Base-by-base conservation (phyloP, 2,113 vertebrate species). In the Takifugu bimaculatus region DNA sequence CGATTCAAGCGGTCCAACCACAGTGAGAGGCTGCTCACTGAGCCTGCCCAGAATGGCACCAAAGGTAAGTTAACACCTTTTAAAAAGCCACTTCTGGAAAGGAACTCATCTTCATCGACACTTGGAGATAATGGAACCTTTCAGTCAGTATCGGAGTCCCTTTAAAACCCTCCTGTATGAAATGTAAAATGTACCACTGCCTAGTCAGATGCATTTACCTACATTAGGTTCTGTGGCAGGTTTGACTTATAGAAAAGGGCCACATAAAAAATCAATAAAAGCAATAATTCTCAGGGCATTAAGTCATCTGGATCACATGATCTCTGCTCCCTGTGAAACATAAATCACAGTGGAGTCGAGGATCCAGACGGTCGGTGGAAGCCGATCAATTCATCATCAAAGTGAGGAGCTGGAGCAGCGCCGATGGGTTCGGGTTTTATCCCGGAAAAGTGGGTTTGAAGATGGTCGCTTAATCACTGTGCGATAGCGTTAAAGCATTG, bases 1-100 rank as follows among this genome's bases (percentile, higher is more conserved):
- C 91, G 93, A 25, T 95, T 97, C 81, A 92, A 93, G 71, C 92
- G 93, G n/a, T 91, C 93, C 0, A 94, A 94, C 43, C 96, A 96
- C 69, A 89, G 95, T 0, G 95, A 99, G 65, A 91, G 95, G 32
- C 91, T 99, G 61, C 96, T 99, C 77, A 94, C 94, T 2, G 89
- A 98, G 53, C 92, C 94, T 6, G 13, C 90, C 66, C 92, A 93
- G 78, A 92, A 90, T 1, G 71, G 88, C 52, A 94, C 94, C 86
- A 97, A 96, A 95, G 96, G 97, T 95, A 77, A 9, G 44, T 0
- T 0, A 50, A 35, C 13, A 14, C 45, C 4, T 11, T n/a, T 13
- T 51, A 4, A 9, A 47, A 47, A 47, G 13, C 45, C 45, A 47
- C 13, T 47, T 1, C 5, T 47, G 7, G 1, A 4, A 2, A 13